Evolutionary conservation across 2,797 vertebrate species (phyloP).

Genomic region (Spinus olivaceus): DNA sequence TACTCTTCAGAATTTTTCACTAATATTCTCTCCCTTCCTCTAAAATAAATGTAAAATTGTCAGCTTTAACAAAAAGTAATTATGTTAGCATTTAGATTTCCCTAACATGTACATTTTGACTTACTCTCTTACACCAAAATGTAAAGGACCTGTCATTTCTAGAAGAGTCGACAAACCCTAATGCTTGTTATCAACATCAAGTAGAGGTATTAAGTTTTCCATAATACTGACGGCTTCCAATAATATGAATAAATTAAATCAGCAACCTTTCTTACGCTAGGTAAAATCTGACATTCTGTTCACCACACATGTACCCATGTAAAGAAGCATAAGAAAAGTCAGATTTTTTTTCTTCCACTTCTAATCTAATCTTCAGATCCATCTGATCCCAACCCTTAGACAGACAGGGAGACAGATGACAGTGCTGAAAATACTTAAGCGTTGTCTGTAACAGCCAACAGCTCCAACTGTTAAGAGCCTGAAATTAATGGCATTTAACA

Average conservation of each 20-base stretch:
- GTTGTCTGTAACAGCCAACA: neutral
- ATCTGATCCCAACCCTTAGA: neutral
- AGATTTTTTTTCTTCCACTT: neutral
- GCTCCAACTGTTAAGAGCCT: neutral
- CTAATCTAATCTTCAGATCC: neutral
- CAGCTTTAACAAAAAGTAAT: neutral
- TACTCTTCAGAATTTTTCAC: neutral
- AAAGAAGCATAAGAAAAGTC: neutral
- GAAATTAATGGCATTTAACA: neutral
- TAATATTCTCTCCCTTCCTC: neutral
- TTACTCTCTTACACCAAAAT: neutral
- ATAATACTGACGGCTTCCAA: neutral
- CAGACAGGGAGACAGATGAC: neutral
- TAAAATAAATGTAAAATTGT: neutral
- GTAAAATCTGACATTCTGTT: neutral
- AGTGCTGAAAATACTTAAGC: neutral
- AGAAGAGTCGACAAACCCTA: neutral
- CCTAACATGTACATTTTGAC: neutral
- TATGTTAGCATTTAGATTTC: neutral
- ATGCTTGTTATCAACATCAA: neutral
- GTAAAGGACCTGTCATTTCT: neutral
- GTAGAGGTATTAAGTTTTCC: neutral
- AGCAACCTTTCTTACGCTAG: neutral
- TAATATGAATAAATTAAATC: neutral
- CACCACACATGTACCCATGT: neutral